Evolutionary conservation across 2,797 vertebrate species (phyloP).

Genomic region (Enteromius afrohamiltoni): DNA sequence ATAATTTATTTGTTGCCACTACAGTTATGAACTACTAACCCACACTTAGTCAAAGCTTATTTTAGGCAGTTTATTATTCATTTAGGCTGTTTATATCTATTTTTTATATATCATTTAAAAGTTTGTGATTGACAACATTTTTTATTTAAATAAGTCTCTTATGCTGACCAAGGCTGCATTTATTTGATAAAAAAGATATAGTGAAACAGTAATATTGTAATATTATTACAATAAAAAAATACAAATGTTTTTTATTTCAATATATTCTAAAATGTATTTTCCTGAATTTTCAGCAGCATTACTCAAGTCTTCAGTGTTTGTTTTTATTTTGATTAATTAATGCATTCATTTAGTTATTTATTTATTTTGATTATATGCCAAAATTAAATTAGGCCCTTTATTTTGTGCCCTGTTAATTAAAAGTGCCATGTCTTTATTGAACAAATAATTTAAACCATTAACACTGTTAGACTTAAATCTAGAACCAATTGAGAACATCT

Average conservation of each 20-base stretch:
- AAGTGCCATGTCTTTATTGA: background rate
- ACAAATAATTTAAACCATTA: background rate
- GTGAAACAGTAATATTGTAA: background rate
- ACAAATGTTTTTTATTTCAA: background rate
- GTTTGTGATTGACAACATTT: background rate
- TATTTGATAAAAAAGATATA: background rate
- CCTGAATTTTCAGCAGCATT: background rate
- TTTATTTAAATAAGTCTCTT: background rate
- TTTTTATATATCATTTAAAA: background rate
- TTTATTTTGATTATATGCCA: too few species aligned
- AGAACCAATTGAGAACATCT: background rate
- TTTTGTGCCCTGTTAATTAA: too few species aligned
- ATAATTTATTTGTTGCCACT: background rate
- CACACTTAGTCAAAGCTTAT: background rate
- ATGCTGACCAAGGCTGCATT: background rate
- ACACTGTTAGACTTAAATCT: constrained; percentile 8
- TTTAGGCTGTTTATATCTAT: background rate
- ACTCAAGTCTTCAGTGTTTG: background rate
- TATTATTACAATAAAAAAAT: background rate
- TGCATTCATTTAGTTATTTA: too few species aligned
- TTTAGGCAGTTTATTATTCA: background rate
- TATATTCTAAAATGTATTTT: background rate
- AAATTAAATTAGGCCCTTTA: too few species aligned
- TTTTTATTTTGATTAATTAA: too few species aligned
- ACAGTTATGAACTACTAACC: background rate